Evolutionary conservation across 2,113 vertebrate genomes (phyloP), one percentile per base, ranked within the genome.

Genomic region (Hymenochirus boettgeri): DNA sequence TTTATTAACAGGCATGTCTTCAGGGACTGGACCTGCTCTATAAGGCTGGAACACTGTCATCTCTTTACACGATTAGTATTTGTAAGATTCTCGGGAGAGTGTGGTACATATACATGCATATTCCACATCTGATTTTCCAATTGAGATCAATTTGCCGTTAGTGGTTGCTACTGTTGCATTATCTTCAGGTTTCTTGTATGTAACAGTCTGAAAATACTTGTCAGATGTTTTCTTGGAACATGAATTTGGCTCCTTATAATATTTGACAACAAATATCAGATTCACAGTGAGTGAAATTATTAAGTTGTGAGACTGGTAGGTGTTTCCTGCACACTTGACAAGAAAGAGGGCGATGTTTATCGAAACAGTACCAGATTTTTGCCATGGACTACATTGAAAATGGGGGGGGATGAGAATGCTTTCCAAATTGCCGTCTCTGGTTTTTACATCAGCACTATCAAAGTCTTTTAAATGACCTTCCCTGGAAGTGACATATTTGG

Each of bases 1-100:
- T 7, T 64, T 25, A 0, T 64, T 33, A 19, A 73, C 24, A 27
- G 56, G 55, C 25, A 17, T 35, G 5, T n/a, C n/a, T 8, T 52
- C 56, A 5, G 60, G 57, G 0, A 0, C 22, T 25, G 17, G 4
- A 23, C 37, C 70, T 0, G 2, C 47, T 71, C 77, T 75, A 54
- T 0, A 21, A 57, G 64, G 51, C 48, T 63, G 72, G 10, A 57
- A 64, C 1, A 18, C 10, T 52, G 81, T 71, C 7, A 75, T 76
- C 25, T 65, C 25, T 82, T 73, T 19, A 64, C 50, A 54, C 72
- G 47, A 4, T 84, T 78, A 23, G n/a, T 55, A 8, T 63, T 79
- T 45, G 80, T n/a, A n/a, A n/a, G n/a, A n/a, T n/a, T n/a, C n/a
- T n/a, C 78, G 1, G 77, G 71, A 12, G 77, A 62, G 24, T 81